These are phyloP conservation scores for Clupea harengus DNA, from an alignment of 2,113 vertebrate genomes.

Conservation along the genomic window DNA sequence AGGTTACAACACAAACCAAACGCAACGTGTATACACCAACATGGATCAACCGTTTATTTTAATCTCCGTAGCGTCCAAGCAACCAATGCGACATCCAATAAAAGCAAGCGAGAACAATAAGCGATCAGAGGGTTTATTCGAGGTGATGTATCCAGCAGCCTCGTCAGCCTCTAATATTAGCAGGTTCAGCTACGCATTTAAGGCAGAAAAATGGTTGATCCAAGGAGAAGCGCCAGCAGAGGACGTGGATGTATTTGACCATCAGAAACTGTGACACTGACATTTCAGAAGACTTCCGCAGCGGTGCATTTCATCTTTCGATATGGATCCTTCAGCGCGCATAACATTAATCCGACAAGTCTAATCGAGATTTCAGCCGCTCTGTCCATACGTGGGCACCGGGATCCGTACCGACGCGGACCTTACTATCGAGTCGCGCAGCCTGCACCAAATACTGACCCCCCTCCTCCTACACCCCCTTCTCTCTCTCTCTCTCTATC, in stretches of 20 bases:
- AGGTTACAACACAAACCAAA: constrained; percentile 33
- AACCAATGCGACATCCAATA: constrained; percentile 24
- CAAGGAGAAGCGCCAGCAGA: constrained; percentile 4
- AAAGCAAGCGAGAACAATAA: constrained; percentile 19
- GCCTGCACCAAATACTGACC: constrained; percentile 44
- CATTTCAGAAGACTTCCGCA: constrained; percentile 8
- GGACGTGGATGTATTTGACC: constrained; percentile 21
- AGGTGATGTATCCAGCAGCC: constrained; percentile 12
- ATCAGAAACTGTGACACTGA: constrained; percentile 28
- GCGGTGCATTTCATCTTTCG: background rate
- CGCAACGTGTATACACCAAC: constrained; percentile 27
- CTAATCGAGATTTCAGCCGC: background rate
- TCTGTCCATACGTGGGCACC: constrained; percentile 9
- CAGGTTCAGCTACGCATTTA: background rate
- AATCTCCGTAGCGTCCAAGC: constrained; percentile 31
- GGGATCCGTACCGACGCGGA: constrained; percentile 23
- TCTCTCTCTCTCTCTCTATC: background rate
- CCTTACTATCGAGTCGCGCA: constrained; percentile 32
- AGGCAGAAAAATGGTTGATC: constrained; percentile 6
- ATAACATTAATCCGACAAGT: background rate
- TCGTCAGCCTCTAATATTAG: constrained; percentile 28
- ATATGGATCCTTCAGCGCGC: background rate
- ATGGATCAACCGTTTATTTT: constrained; percentile 43
- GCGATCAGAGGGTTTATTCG: background rate
- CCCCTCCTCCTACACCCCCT: constrained; percentile 10